Evolutionary conservation across 2,888 invertebrate genomes (phyloP).

Genomic region (Thymelicus sylvestris): DNA sequence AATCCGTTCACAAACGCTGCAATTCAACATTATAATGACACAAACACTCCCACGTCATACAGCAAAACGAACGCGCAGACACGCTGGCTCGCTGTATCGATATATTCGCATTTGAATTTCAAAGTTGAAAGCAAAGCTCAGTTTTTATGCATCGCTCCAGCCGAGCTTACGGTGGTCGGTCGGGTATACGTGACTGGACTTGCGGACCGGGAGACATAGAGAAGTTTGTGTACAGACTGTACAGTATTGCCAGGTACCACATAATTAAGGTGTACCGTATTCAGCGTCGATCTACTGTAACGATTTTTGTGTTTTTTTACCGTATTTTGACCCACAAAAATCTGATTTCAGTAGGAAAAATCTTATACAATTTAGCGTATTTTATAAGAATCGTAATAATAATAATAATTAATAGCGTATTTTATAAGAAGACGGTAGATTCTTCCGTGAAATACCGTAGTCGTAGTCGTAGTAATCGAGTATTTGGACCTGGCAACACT

Average conservation of each 20-base stretch:
- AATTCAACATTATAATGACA: background rate
- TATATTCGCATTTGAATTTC: constrained; percentile 79
- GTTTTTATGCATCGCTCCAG: constrained; percentile 83
- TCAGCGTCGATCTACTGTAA: too few relatives aligned
- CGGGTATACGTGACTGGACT: constrained; percentile 74
- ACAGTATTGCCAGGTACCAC: background rate
- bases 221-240: background rate
- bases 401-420: too few relatives aligned
- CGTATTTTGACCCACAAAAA: too few relatives aligned
- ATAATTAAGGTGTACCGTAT: too few relatives aligned
- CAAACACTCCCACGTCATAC: constrained; percentile 6
- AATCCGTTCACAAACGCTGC: background rate
- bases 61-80: constrained; percentile 49
- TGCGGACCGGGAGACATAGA: constrained; percentile 63
- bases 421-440: too few relatives aligned
- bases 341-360: too few relatives aligned
- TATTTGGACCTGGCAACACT: too few relatives aligned
- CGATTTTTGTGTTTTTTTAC: too few relatives aligned
- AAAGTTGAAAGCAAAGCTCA: constrained; percentile 78
- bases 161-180: constrained; percentile 79
- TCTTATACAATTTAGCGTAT: too few relatives aligned
- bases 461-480: too few relatives aligned
- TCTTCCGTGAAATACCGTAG: too few relatives aligned
- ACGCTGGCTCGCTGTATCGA: constrained; percentile 65
- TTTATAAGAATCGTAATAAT: too few relatives aligned